Base-by-base conservation (phyloP, 2,888 invertebrate genomes). In the Unio pictorum region DNA sequence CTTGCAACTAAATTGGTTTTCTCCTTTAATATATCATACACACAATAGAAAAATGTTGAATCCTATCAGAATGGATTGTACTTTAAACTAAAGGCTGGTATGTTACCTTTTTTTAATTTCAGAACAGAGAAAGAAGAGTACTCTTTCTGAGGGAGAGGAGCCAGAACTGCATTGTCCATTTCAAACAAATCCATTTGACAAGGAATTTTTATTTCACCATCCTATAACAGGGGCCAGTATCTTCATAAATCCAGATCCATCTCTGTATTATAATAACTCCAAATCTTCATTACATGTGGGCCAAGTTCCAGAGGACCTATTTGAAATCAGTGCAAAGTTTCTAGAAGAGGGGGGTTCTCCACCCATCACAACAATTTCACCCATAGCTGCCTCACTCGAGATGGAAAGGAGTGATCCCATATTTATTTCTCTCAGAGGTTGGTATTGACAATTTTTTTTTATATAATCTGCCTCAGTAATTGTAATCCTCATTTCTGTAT, bases 401-500 rank as follows among this genome's bases (percentile, higher is more conserved):
- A 68, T 76, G 23, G 80, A 73, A 28, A 72, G 75, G n/a, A 45
- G 45, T 45, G 84, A 86, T 63, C 67, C 81, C 30, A 71, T 86
- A 60, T 87, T 87, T 73, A 84, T 79, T 76, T 82, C 82, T 58
- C 68, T 86, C 23, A 76, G 82, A 70, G 84, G 85, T 85, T 63
- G 70, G 77, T 66, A 45, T 15, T 45, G 45, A 45, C 45, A 45
- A 15, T 45, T 3, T 15, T 45, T 45, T 45, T 45, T 45, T 45
- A 45, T 45, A 45, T 2, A 11, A 11, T 34, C 34, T 11, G 45
- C 11, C 45, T 45, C 2, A 11, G 45, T 45, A 45, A 45, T 45
- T 11, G 8, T 45, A 45, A 45, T 45, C 45, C 15, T 45, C 45
- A 45, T 45, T 11, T 45, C 45, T 45, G 0, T 34, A 5, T 45